Percentiles rank a stretch among this genome's conserved stretches.
Evolutionary conservation across 2,797 vertebrate species (phyloP).

Genomic region (Lagocephalus sceleratus): DNA sequence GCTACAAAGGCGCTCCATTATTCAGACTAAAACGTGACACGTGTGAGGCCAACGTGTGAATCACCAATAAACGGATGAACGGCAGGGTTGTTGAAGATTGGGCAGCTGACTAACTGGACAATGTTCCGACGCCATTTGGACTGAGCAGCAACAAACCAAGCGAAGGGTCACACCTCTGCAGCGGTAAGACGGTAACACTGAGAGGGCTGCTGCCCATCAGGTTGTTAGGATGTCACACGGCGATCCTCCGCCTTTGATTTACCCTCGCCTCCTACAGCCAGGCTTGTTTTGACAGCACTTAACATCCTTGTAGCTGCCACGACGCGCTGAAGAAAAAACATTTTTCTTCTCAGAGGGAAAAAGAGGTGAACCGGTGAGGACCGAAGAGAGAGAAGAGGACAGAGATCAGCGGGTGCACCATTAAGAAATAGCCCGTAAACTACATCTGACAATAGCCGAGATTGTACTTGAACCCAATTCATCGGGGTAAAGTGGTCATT

Average conservation of each 20-base stretch:
- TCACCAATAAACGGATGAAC: no score
- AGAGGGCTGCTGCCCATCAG: constrained; percentile 8
- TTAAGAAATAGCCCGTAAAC: constrained; percentile 75
- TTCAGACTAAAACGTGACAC: no score
- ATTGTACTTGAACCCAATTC: constrained; percentile 77
- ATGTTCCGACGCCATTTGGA: background rate
- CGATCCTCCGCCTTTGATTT: constrained; percentile 38
- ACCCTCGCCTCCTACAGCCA: constrained; percentile 9
- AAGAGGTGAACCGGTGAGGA: constrained; percentile 41
- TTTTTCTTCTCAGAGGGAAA: constrained; percentile 48
- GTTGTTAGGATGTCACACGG: constrained; percentile 26
- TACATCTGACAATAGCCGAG: constrained; percentile 75
- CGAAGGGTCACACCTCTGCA: background rate
- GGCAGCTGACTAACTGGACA: background rate
- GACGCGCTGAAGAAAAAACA: constrained; percentile 49
- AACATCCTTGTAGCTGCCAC: constrained; percentile 19
- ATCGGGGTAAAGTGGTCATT: constrained; percentile 70
- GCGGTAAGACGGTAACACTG: constrained; percentile 7
- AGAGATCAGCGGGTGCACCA: constrained; percentile 57
- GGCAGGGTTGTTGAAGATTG: no score
- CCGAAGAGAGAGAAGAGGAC: constrained; percentile 44
- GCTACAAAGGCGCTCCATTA: no score
- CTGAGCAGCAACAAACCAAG: background rate
- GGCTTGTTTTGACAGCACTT: constrained; percentile 43
- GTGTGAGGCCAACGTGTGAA: no score